Evolutionary conservation across 2,888 invertebrate species (phyloP).

Genomic region (Stenodera caucasica): DNA sequence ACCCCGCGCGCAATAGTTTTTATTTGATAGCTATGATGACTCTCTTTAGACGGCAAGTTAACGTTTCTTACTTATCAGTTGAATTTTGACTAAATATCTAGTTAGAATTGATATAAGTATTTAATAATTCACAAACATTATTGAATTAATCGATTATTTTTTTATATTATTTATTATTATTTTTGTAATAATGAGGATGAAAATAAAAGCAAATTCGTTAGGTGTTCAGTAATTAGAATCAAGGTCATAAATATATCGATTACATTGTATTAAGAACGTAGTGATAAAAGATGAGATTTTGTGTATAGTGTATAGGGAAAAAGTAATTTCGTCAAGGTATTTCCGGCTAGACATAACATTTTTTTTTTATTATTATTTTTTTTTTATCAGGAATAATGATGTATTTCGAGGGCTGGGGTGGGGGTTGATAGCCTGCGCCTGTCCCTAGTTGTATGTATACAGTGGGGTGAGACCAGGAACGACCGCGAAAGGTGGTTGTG

Average conservation of each 20-base stretch:
- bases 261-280: background rate
- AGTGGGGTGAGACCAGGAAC: constrained; percentile 30
- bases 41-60: constrained; percentile 25
- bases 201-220: constrained; percentile 1
- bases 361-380: background rate
- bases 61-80: constrained; percentile 16
- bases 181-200: background rate
- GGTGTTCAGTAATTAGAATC: background rate
- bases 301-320: constrained; percentile 3
- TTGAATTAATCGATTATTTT: too few relatives aligned
- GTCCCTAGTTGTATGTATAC: constrained; percentile 21
- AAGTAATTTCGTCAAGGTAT: constrained; percentile 8
- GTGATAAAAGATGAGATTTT: constrained; percentile 8
- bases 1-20: constrained; percentile 32
- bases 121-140: too few relatives aligned
- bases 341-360: constrained; percentile 8
- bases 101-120: background rate
- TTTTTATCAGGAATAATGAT: constrained; percentile 7
- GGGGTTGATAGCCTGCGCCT: constrained; percentile 9
- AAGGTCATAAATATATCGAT: constrained; percentile 4
- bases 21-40: constrained; percentile 28
- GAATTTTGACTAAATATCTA: background rate
- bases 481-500: constrained; percentile 36
- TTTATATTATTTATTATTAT: background rate
- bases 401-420: constrained; percentile 7